Percentiles rank a stretch among this genome's conserved stretches.
Conservation (phyloP, 2,113 vertebrate species). For the Myotis lucifugus region DNA sequence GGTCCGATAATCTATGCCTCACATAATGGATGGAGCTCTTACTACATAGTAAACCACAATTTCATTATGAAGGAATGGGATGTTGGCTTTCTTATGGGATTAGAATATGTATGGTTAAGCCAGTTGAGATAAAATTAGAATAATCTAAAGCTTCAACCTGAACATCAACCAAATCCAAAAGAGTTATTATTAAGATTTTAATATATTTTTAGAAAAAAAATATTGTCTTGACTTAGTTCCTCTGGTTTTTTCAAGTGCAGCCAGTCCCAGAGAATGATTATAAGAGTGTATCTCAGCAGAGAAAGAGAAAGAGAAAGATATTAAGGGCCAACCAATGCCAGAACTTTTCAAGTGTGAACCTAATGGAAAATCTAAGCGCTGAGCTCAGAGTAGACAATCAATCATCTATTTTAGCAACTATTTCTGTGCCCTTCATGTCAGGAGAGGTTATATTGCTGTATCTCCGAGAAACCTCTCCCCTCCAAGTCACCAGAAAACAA, state of each 20-base stretch:
- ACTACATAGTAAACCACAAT: not conserved
- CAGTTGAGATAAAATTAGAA: constrained; percentile 52
- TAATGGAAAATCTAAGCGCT: constrained; percentile 25
- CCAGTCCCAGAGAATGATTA: not conserved
- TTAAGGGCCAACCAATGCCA: not conserved
- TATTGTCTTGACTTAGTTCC: not conserved
- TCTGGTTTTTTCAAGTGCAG: not conserved
- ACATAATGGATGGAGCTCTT: constrained; percentile 48
- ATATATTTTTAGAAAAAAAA: not conserved
- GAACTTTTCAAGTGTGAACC: constrained; percentile 4
- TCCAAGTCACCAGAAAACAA: constrained; percentile 22
- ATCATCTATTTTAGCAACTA: constrained; percentile 44
- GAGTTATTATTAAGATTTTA: constrained; percentile 49
- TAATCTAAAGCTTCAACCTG: constrained; percentile 52
- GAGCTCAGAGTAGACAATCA: constrained; percentile 9
- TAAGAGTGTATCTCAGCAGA: not conserved
- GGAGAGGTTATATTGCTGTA: not conserved
- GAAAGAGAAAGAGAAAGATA: constrained; percentile 30
- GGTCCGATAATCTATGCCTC: constrained; percentile 26
- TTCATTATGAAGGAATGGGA: constrained; percentile 60
- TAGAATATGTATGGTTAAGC: constrained; percentile 32
- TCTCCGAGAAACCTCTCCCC: not conserved
- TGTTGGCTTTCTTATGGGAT: constrained; percentile 49
- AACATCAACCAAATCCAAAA: constrained; percentile 44
- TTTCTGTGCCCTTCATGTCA: constrained; percentile 50